Conservation (phyloP, 2,888 invertebrate genomes). For the Heliconius cydno region DNA sequence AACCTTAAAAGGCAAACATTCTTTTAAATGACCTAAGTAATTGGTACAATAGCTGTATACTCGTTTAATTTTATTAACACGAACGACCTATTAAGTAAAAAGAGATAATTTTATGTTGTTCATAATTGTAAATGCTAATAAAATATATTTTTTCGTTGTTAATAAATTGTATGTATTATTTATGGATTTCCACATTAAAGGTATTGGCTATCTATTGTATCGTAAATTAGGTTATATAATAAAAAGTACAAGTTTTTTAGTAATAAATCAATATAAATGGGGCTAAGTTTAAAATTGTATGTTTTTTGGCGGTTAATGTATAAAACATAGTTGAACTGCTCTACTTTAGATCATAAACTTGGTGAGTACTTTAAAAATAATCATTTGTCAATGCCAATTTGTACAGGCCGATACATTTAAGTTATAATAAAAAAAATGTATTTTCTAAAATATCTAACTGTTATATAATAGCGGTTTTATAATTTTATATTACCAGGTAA, state of each 20-base stretch:
- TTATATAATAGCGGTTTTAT: too few relatives aligned
- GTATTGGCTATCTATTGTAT: slow-evolving; percentile 64
- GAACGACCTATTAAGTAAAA: slow-evolving; percentile 56
- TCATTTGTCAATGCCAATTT: slow-evolving; percentile 12
- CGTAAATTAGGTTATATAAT: slow-evolving; percentile 67
- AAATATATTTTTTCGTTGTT: slow-evolving; percentile 55
- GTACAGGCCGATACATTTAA: not conserved
- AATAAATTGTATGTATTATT: slow-evolving; percentile 59
- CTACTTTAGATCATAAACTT: not conserved
- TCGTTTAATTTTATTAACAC: slow-evolving; percentile 61
- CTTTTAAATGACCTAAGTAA: slow-evolving; percentile 39
- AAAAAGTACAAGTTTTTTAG: slow-evolving; percentile 55
- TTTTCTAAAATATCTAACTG: too few relatives aligned
- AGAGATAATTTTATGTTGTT: slow-evolving; percentile 49
- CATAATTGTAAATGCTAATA: slow-evolving; percentile 55
- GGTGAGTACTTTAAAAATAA: not conserved
- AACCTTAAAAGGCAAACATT: slow-evolving; percentile 18
- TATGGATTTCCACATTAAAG: slow-evolving; percentile 59
- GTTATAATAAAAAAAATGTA: not conserved
- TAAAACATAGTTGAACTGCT: slow-evolving; percentile 9
- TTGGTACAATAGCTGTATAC: slow-evolving; percentile 50
- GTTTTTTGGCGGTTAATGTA: slow-evolving; percentile 23
- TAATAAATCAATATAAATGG: slow-evolving; percentile 57
- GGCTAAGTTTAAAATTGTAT: not conserved
- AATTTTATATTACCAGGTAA: too few relatives aligned